Base-by-base conservation (phyloP, 2,888 invertebrate species). In the Eurytoma adleriae region DNA sequence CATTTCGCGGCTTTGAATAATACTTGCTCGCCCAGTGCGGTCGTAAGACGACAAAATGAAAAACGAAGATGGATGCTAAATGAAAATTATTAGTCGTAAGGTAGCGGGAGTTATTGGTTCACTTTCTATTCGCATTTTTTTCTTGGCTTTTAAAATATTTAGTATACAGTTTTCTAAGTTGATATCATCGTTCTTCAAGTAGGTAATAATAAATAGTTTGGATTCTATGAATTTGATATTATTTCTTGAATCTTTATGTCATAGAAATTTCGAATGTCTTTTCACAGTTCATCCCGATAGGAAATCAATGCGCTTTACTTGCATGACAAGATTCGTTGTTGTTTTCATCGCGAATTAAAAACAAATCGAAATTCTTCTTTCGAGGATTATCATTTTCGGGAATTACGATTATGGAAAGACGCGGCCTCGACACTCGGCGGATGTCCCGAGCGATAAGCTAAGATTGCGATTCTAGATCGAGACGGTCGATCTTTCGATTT, bases 1-100 rank as follows among this genome's bases (percentile, higher is more conserved):
- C 82, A 82, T 82, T 80, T 80, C 70, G 74, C 64, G 62, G 54
- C 72, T 62, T 54, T 73, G 69, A 79, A 59, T 81, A 72, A 75
- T 79, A 50, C 54, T 40, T 72, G 56, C 30, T 70, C 20, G 10
- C 20, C 56, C 27, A 59, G 12, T 18, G 57, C 66, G 61, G 12
- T 12, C 14, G 0, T 14, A 56, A 69, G 61, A 27, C 30, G 54
- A 40, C 27, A 20, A 64, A 81, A 78, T 78, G 59, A 64, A 64
- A 64, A 16, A n/a, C 16, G 40, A 1, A 40, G 62, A 40, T 40
- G 40, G 40, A 40, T 40, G 40, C 40, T 7, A 7, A 40, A 40
- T 10, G 40, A 40, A 40, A 40, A 40, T 40, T 40, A 7, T 3
- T 7, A 0, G 30, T 3, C 2, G 5, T 7, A 7, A 30, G 30